Conservation (phyloP, 2,113 vertebrate species). For the Apteryx mantelli region DNA sequence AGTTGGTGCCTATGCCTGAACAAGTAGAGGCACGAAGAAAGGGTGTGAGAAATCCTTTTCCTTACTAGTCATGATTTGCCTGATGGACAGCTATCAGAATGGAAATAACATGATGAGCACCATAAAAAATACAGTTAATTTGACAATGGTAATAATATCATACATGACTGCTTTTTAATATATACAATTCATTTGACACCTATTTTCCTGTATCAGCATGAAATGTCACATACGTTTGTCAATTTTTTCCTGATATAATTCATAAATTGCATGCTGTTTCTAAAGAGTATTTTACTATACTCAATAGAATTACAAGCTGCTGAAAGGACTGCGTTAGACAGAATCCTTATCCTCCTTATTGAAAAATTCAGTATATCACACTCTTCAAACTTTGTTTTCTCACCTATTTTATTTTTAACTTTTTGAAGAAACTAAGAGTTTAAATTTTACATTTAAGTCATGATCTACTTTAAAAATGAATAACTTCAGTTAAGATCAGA, state of each 20-base stretch:
- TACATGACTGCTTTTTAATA: not conserved
- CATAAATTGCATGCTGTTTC: not conserved
- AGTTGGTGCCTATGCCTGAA: conserved; percentile 6
- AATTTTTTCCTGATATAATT: not conserved
- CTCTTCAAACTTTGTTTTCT: conserved; percentile 72
- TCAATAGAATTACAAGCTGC: not conserved
- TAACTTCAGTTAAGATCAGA: not conserved
- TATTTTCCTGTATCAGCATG: not conserved
- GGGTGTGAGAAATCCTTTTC: conserved; percentile 19
- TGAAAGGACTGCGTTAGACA: not conserved
- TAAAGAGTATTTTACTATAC: not conserved
- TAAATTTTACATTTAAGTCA: not conserved
- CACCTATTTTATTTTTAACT: conserved; percentile 33
- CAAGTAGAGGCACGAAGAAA: conserved; percentile 42
- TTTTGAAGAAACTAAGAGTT: not conserved
- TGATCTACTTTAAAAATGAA: not conserved
- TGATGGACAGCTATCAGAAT: not conserved
- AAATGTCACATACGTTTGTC: not conserved
- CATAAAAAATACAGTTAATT: not conserved
- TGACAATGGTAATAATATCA: not conserved
- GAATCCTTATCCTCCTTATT: not conserved
- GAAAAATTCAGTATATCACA: not conserved
- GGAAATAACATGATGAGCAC: not conserved
- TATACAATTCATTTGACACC: not conserved
- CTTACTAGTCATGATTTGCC: conserved; percentile 21